A percentile compares a stretch with the other conserved stretches of the same genome.
Conservation (phyloP, 37 sponge, comb jelly and placozoan species). For the Dysidea cf. avara region DNA sequence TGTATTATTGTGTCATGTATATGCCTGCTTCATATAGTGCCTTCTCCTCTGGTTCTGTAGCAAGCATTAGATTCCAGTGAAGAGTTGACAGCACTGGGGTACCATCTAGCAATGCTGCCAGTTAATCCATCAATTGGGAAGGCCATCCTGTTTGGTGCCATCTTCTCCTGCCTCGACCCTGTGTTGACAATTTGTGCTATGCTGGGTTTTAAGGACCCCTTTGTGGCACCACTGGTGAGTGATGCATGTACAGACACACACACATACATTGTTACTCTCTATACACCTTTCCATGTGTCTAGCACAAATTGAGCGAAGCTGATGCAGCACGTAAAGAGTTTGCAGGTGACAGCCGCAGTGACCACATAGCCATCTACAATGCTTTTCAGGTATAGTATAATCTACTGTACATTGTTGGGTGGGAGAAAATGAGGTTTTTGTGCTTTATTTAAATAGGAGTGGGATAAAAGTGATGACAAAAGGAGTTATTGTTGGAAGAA, state of each 20-base stretch:
- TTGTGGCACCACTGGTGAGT: conserved; percentile 71
- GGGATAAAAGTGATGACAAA: conserved; percentile 50
- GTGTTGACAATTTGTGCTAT: conserved; percentile 68
- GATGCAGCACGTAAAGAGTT: conserved; percentile 52
- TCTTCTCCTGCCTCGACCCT: conserved; percentile 81
- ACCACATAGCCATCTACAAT: conserved; percentile 68
- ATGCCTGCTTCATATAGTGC: background rate
- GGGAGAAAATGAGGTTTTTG: background rate
- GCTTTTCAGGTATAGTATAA: conserved; percentile 64
- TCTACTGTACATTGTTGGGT: too few relatives aligned
- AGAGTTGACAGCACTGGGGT: conserved; percentile 83
- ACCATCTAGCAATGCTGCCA: conserved; percentile 85
- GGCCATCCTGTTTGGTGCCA: conserved; percentile 83
- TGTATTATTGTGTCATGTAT: background rate
- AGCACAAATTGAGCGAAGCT: conserved; percentile 75
- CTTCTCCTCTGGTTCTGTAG: conserved; percentile 35
- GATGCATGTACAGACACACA: conserved; percentile 2
- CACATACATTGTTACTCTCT: background rate
- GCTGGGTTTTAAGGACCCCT: conserved; percentile 84
- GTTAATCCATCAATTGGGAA: conserved; percentile 84
- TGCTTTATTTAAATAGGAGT: conserved; percentile 24
- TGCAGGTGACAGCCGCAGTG: conserved; percentile 58
- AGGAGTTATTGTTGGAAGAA: conserved; percentile 74
- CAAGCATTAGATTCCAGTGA: conserved; percentile 68
- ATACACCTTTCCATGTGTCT: too few relatives aligned